phyloP scores from a whole-genome alignment of 2,888 invertebrate genomes.

The Leucophora obtusa region DNA sequence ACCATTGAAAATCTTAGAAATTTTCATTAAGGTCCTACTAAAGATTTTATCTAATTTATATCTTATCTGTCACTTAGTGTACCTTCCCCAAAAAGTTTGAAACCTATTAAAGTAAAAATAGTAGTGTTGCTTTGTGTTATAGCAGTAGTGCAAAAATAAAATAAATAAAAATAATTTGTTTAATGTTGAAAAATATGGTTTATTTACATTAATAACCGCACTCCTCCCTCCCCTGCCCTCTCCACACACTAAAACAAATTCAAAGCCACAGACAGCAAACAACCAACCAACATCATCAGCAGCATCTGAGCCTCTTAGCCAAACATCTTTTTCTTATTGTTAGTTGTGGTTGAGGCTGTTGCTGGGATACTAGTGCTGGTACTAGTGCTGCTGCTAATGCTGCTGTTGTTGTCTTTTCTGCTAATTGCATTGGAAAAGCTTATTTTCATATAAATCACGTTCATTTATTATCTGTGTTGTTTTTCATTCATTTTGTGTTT shows the following conservation, averaged over 20 bases:
- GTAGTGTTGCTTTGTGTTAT: background rate
- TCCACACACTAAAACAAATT: background rate
- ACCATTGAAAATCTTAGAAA: no score
- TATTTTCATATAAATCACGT: constrained; percentile 29
- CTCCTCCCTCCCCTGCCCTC: no score
- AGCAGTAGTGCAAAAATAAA: background rate
- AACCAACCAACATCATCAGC: background rate
- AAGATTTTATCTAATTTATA: no score
- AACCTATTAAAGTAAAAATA: background rate
- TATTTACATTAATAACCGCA: no score
- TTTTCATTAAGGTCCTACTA: no score
- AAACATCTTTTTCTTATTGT: background rate
- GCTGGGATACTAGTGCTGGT: background rate
- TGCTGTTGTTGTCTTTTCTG: background rate
- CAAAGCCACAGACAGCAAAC: background rate
- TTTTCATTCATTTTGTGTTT: no score
- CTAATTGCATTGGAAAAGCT: constrained; percentile 22
- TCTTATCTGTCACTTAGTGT: no score
- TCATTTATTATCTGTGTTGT: background rate
- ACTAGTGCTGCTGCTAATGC: background rate
- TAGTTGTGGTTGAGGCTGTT: background rate
- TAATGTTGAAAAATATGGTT: background rate
- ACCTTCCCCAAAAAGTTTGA: background rate
- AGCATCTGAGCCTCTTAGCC: constrained; percentile 1
- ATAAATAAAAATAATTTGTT: background rate